phyloP scores from a whole-genome alignment of 2,797 vertebrate genomes.

The Leptatherina wallacei region DNA sequence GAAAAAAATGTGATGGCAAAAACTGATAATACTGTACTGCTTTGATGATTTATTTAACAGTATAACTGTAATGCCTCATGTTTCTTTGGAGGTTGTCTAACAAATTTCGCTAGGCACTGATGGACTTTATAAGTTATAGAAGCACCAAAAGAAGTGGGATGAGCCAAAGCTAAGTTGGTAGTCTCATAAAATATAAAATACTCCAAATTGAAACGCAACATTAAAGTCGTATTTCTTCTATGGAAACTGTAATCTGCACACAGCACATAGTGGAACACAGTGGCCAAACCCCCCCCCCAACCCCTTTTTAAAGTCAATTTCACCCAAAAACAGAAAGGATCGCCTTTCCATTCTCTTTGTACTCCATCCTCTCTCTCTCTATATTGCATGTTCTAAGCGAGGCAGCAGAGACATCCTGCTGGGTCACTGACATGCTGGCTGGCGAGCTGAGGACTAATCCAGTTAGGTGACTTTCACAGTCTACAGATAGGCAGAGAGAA shows the following conservation, averaged over 20 bases:
- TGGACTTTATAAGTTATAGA: too few relatives aligned
- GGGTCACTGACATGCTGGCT: constrained; percentile 71
- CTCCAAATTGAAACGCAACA: neutral
- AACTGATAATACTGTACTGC: neutral
- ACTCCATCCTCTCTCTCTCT: constrained; percentile 38
- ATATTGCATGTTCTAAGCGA: constrained; percentile 29
- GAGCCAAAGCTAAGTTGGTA: neutral
- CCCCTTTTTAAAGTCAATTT: constrained; percentile 42
- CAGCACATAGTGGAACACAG: neutral
- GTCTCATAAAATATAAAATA: neutral
- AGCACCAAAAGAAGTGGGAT: too few relatives aligned
- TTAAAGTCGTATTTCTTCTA: neutral
- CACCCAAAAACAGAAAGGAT: constrained; percentile 50
- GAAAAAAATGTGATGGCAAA: neutral
- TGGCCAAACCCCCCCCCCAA: constrained; percentile 13
- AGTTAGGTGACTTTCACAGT: constrained; percentile 87
- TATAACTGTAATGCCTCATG: too few relatives aligned
- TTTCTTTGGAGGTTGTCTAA: too few relatives aligned
- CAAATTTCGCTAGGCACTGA: too few relatives aligned
- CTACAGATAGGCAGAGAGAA: constrained; percentile 76
- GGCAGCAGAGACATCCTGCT: constrained; percentile 64
- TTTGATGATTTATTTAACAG: neutral
- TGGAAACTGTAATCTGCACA: neutral
- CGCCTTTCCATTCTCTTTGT: constrained; percentile 60
- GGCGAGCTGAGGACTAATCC: constrained; percentile 79